phyloP scores from a whole-genome alignment of 2,113 vertebrate genomes.

The Urocynchramus pylzowi region DNA sequence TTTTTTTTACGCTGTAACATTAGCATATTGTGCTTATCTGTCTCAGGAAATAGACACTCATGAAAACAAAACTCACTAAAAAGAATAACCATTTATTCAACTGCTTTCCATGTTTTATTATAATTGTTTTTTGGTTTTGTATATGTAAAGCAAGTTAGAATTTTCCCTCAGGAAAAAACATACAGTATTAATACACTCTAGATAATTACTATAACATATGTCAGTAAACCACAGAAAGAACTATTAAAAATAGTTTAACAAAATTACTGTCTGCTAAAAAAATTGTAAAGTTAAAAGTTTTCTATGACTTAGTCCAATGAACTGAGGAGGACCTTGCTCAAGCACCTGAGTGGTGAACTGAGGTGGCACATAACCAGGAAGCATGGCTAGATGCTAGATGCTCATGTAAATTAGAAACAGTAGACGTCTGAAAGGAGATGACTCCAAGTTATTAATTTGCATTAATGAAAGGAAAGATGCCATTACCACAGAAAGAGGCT shows the following conservation, averaged over 20 bases:
- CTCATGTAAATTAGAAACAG: not conserved
- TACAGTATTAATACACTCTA: not conserved
- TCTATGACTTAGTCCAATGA: not conserved
- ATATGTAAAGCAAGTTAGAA: not conserved
- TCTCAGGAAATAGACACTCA: not conserved
- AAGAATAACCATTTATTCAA: not conserved
- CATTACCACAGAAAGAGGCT: not conserved
- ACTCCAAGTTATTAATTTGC: not conserved
- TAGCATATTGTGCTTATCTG: not conserved
- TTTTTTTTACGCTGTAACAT: not conserved
- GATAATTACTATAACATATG: not conserved
- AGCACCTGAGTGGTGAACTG: not conserved
- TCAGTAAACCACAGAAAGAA: not conserved
- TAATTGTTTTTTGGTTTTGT: not conserved
- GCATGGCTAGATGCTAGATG: not conserved
- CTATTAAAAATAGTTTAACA: not conserved
- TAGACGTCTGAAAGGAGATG: not conserved
- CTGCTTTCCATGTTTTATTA: not conserved
- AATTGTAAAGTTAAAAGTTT: not conserved
- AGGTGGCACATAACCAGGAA: not conserved
- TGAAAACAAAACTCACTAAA: not conserved
- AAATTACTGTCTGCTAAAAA: not conserved
- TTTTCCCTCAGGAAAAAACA: not conserved
- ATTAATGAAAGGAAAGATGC: not conserved
- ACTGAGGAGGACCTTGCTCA: not conserved